A percentile compares a stretch with the other conserved stretches of the same genome.
phyloP scores from a whole-genome alignment of 2,888 invertebrate species.

The Drosophila yooni region DNA sequence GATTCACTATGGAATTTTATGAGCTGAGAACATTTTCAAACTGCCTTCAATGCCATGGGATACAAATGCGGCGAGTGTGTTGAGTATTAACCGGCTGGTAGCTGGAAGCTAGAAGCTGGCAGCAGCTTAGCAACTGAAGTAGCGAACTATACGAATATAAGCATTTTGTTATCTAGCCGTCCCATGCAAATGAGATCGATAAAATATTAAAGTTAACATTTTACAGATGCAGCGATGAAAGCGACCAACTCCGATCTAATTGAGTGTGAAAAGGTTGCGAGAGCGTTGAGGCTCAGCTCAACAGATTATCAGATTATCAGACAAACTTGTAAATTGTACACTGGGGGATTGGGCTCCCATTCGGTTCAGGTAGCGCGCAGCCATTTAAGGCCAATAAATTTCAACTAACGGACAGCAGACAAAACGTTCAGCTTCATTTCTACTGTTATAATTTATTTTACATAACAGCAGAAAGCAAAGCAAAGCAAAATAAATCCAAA shows the following conservation, averaged over 20 bases:
- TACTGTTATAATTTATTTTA: conserved; percentile 80
- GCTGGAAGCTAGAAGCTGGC: conserved; percentile 25
- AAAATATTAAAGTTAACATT: conserved; percentile 71
- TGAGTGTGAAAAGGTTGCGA: conserved; percentile 74
- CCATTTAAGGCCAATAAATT: conserved; percentile 70
- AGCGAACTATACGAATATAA: conserved; percentile 44
- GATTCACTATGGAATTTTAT: conserved; percentile 80
- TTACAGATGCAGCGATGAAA: conserved; percentile 56
- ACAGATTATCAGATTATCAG: conserved; percentile 35
- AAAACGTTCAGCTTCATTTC: conserved; percentile 75
- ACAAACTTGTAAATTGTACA: conserved; percentile 6
- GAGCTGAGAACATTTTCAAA: conserved; percentile 79
- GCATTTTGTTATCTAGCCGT: conserved; percentile 43
- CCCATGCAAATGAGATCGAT: conserved; percentile 76
- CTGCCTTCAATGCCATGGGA: conserved; percentile 64
- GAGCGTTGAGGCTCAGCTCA: conserved; percentile 19
- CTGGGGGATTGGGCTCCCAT: conserved; percentile 3
- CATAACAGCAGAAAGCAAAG: conserved; percentile 25
- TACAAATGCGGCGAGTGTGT: conserved; percentile 25
- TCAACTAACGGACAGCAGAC: conserved; percentile 67
- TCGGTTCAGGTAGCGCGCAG: conserved; percentile 60
- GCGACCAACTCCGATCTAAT: conserved; percentile 62
- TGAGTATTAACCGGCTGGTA: conserved; percentile 37
- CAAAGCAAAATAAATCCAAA: conserved; percentile 8
- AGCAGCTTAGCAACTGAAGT: conserved; percentile 55